phyloP scores from a whole-genome alignment of 2,888 invertebrate genomes.

The Neuroscelio doddi region DNA sequence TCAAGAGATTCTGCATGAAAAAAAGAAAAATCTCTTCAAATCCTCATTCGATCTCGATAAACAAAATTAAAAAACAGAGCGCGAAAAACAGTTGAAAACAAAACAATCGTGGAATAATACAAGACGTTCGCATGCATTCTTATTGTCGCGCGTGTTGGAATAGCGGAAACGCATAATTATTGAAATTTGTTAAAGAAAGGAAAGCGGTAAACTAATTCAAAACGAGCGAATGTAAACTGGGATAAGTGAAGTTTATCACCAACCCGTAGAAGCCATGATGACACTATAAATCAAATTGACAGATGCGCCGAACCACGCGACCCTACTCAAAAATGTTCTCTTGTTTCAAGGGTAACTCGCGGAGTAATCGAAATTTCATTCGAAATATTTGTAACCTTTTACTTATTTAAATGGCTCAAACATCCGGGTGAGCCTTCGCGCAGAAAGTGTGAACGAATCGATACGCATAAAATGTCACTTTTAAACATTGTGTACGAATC shows the following conservation, averaged over 20 bases:
- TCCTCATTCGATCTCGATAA: no score
- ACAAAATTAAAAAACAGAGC: background rate
- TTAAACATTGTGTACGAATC: no score
- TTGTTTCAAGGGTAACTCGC: no score
- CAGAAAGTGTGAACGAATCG: no score
- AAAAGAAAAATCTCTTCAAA: no score
- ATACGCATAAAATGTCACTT: background rate
- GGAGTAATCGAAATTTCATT: background rate
- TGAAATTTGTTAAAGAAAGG: no score
- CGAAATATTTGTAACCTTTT: background rate
- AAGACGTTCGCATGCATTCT: background rate
- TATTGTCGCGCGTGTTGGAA: no score
- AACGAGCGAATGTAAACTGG: conserved; percentile 31
- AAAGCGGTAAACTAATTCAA: no score
- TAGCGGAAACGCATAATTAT: no score
- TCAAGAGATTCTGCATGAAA: conserved; percentile 56
- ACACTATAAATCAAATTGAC: conserved; percentile 57
- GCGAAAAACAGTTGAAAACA: background rate
- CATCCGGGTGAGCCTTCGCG: no score
- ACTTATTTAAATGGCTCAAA: no score
- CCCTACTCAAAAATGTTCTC: background rate
- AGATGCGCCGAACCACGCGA: conserved; percentile 42
- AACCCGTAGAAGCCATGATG: conserved; percentile 68
- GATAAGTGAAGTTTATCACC: conserved; percentile 52
- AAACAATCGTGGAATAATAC: conserved; percentile 10